phyloP scores from a whole-genome alignment of 2,113 vertebrate genomes.

The Rhea pennata region DNA sequence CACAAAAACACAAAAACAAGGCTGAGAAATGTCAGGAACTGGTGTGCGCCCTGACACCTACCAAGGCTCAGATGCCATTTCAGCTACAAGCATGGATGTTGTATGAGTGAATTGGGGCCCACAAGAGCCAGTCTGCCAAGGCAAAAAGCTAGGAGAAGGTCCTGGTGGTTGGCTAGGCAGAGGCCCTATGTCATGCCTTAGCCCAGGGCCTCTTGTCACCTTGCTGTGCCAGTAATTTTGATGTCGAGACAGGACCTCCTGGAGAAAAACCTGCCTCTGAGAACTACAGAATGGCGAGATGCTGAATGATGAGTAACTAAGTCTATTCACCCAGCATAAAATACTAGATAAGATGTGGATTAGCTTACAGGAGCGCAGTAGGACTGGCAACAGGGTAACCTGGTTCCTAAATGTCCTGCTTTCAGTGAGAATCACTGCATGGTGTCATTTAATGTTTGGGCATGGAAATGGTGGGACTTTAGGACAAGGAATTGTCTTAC shows the following conservation, averaged over 20 bases:
- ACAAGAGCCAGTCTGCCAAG: not conserved
- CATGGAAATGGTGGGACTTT: not conserved
- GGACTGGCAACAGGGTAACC: not conserved
- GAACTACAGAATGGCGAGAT: not conserved
- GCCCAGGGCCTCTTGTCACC: not conserved
- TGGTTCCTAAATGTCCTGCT: not conserved
- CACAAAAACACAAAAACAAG: not conserved
- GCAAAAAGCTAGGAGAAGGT: not conserved
- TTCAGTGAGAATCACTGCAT: not conserved
- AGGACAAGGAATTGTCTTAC: not conserved
- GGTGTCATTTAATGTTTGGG: not conserved
- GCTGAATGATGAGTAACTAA: not conserved
- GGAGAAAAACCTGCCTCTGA: not conserved
- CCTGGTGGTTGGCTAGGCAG: not conserved
- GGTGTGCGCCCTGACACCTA: not conserved
- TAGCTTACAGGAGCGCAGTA: not conserved
- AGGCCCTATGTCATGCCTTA: not conserved
- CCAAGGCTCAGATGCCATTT: not conserved
- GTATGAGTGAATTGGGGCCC: not conserved
- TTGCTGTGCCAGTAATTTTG: not conserved
- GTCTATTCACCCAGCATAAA: not conserved
- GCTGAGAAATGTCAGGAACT: not conserved
- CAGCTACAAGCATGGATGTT: rapidly evolving
- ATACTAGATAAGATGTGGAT: not conserved
- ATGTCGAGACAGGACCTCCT: not conserved